Conservation (phyloP, 2,113 vertebrate species). For the Pseudorhombus dupliciocellatus region DNA sequence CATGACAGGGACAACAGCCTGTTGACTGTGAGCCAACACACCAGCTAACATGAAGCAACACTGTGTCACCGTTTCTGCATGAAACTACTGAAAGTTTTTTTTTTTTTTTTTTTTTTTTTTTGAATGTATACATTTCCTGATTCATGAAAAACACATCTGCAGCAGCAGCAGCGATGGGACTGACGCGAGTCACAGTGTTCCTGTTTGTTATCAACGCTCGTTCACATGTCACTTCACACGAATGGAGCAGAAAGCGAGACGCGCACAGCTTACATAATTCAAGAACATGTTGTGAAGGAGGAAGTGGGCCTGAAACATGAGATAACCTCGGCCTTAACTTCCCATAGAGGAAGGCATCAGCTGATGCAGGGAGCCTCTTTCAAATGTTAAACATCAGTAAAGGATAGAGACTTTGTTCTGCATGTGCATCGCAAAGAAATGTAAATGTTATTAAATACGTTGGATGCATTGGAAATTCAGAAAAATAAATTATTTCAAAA, state of each 20-base stretch:
- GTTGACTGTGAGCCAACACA: constrained; percentile 12
- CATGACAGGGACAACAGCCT: no score
- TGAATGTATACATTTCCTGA: neutral
- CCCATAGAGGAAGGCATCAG: constrained; percentile 56
- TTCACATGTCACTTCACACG: constrained; percentile 40
- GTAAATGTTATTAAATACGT: neutral
- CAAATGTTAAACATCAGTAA: neutral
- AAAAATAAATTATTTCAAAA: no score
- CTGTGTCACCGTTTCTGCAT: constrained; percentile 32
- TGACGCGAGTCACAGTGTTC: constrained; percentile 35
- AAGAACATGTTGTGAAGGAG: constrained; percentile 65
- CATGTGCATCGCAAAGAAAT: neutral
- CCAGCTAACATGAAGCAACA: constrained; percentile 43
- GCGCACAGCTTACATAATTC: constrained; percentile 67
- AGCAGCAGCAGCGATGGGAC: constrained; percentile 13
- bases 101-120: neutral
- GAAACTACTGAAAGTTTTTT: neutral
- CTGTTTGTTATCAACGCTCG: constrained; percentile 54
- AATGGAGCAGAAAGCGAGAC: constrained; percentile 59
- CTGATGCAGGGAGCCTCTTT: constrained; percentile 35
- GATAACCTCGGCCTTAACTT: constrained; percentile 59
- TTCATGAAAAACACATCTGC: constrained; percentile 31
- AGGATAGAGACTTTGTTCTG: neutral
- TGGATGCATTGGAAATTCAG: no score
- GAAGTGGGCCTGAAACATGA: constrained; percentile 68